These are phyloP conservation scores for Anagrus nilaparvatae DNA, from an alignment of 1,140 invertebrate genomes.

Conservation along the genomic window DNA sequence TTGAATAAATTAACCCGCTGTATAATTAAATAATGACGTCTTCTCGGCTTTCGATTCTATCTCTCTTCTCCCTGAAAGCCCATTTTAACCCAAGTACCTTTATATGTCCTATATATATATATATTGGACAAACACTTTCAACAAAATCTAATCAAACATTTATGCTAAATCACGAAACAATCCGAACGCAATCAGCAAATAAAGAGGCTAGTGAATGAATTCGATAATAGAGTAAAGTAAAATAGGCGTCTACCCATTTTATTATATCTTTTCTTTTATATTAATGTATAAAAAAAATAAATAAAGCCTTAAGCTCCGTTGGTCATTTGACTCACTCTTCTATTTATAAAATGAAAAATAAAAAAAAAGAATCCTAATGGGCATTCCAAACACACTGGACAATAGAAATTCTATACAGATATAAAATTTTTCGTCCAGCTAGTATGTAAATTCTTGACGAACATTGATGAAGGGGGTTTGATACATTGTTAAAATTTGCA, in stretches of 20 bases:
- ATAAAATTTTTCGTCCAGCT: slow-evolving; percentile 14
- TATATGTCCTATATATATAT: too few species aligned
- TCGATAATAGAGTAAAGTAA: too few species aligned
- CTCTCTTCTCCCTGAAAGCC: slow-evolving; percentile 22
- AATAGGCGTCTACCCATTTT: slow-evolving; percentile 21
- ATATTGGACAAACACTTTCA: too few species aligned
- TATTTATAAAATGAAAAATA: slow-evolving; percentile 28
- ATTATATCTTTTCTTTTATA: slow-evolving; percentile 13
- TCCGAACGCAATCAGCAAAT: slow-evolving; percentile 45
- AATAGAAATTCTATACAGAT: slow-evolving; percentile 26
- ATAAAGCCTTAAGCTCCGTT: slow-evolving; percentile 37
- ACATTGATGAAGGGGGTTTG: slow-evolving; percentile 17
- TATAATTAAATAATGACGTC: slow-evolving; percentile 17
- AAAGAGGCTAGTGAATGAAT: slow-evolving; percentile 39
- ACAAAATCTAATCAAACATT: slow-evolving; percentile 45
- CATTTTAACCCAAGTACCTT: slow-evolving; percentile 21
- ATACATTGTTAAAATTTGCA: too few species aligned
- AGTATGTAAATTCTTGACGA: slow-evolving; percentile 39
- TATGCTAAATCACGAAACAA: slow-evolving; percentile 48
- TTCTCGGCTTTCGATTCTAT: neutral
- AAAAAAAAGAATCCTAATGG: slow-evolving; percentile 39
- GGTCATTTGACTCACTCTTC: slow-evolving; percentile 43
- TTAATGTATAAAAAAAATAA: too few species aligned
- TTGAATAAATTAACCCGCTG: slow-evolving; percentile 17
- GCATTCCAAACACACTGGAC: slow-evolving; percentile 31